These are phyloP conservation scores for Indicator maculatus DNA, from an alignment of 2,113 vertebrate genomes.

Conservation along the genomic window DNA sequence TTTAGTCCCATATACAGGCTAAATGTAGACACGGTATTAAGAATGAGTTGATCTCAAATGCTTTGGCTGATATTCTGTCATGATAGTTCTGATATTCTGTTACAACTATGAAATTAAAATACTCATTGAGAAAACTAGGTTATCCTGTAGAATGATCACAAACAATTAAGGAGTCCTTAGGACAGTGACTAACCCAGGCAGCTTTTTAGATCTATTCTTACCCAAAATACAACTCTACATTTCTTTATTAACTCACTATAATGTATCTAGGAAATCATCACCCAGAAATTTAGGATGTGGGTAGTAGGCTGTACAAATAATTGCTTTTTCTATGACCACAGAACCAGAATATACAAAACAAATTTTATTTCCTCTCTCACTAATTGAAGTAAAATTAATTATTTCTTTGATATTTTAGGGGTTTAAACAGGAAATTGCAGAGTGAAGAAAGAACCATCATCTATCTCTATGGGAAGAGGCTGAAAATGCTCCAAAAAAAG, in stretches of 20 bases:
- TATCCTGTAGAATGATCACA: not conserved
- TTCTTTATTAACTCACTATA: slow-evolving; percentile 25
- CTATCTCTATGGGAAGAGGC: not conserved
- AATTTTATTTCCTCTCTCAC: not conserved
- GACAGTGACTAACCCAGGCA: not conserved
- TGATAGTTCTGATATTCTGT: not conserved
- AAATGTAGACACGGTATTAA: too few relatives aligned
- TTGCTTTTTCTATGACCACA: not conserved
- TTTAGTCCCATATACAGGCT: too few relatives aligned
- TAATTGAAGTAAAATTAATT: not conserved
- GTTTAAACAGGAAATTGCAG: not conserved
- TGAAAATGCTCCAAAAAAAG: not conserved
- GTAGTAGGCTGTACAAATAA: not conserved
- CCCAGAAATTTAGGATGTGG: slow-evolving; percentile 23
- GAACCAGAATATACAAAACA: not conserved
- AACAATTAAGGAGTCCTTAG: not conserved
- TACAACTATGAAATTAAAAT: not conserved
- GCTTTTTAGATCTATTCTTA: not conserved
- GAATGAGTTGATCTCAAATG: not conserved
- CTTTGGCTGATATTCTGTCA: not conserved
- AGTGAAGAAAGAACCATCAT: not conserved
- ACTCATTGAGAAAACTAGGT: not conserved
- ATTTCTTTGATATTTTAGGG: not conserved
- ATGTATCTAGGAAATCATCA: slow-evolving; percentile 34
- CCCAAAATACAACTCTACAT: not conserved